phyloP scores from a whole-genome alignment of 2,113 vertebrate species.

The Melanerpes aurifrons region DNA sequence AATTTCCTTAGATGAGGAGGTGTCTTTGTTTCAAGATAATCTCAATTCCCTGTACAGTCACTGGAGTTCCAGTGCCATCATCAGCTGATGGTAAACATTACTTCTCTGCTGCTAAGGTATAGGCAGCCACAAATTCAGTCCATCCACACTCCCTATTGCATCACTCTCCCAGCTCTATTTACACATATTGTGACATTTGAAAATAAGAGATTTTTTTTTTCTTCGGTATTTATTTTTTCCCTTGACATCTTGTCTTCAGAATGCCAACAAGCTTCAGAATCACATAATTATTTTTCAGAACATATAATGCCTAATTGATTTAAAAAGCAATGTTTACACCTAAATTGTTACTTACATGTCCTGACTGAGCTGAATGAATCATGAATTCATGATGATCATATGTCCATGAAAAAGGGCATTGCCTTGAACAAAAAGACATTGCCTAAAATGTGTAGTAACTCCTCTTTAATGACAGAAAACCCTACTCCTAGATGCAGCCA shows the following conservation, averaged over 20 bases:
- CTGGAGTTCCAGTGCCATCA: not conserved
- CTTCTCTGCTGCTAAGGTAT: not conserved
- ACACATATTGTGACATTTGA: not conserved
- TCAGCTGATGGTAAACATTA: not conserved
- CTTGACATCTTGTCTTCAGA: not conserved
- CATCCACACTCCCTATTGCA: not conserved
- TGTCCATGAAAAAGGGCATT: not conserved
- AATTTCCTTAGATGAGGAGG: not conserved
- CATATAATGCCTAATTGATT: not conserved
- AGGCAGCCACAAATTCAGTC: not conserved
- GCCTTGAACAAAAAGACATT: not conserved
- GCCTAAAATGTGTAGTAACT: not conserved
- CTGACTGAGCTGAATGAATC: not conserved
- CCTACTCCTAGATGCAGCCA: not conserved
- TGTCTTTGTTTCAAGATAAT: not conserved
- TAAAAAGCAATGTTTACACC: not conserved
- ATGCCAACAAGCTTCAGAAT: not conserved
- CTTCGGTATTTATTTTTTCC: not conserved
- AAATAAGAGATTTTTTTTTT: not conserved
- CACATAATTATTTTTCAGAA: not conserved
- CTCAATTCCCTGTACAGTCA: not conserved
- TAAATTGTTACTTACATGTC: not conserved
- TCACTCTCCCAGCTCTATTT: not conserved
- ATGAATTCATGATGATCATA: not conserved
- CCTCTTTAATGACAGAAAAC: not conserved